Evolutionary conservation across 2,113 vertebrate species (phyloP).

Genomic region (Equus przewalskii): DNA sequence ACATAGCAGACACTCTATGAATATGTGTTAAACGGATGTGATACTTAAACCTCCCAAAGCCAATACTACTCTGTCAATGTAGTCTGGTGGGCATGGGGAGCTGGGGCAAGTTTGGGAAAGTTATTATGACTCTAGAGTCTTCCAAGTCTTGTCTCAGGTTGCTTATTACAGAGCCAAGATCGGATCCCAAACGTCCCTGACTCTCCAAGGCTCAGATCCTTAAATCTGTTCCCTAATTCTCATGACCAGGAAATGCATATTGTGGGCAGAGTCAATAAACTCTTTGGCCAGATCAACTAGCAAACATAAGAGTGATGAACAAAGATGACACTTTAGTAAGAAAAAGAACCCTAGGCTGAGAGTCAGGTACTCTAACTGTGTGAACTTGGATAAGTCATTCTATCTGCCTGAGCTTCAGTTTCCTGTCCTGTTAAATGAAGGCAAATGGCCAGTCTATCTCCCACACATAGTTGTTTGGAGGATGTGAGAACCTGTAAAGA

Average conservation of each 20-base stretch:
- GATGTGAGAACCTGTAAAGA: slow-evolving; percentile 39
- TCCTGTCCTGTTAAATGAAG: slow-evolving; percentile 25
- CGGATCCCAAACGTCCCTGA: neutral
- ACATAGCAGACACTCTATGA: neutral
- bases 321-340: slow-evolving; percentile 38
- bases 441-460: neutral
- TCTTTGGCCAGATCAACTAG: slow-evolving; percentile 38
- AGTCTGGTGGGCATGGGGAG: neutral
- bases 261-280: neutral
- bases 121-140: slow-evolving; percentile 48
- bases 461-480: slow-evolving; percentile 7
- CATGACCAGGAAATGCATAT: slow-evolving; percentile 9
- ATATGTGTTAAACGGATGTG: slow-evolving; percentile 7
- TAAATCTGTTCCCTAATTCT: slow-evolving; percentile 46
- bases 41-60: slow-evolving; percentile 3
- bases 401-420: neutral
- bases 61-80: neutral
- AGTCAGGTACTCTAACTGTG: neutral
- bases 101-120: slow-evolving; percentile 14
- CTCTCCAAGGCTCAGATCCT: neutral
- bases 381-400: slow-evolving; percentile 22
- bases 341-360: neutral
- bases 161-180: slow-evolving; percentile 23
- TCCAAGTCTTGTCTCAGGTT: slow-evolving; percentile 10
- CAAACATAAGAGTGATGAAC: slow-evolving; percentile 4